Percentiles rank a stretch among this genome's conserved stretches.
These are phyloP conservation scores for Nasua narica DNA, from an alignment of 2,797 vertebrate genomes.

Conservation along the genomic window DNA sequence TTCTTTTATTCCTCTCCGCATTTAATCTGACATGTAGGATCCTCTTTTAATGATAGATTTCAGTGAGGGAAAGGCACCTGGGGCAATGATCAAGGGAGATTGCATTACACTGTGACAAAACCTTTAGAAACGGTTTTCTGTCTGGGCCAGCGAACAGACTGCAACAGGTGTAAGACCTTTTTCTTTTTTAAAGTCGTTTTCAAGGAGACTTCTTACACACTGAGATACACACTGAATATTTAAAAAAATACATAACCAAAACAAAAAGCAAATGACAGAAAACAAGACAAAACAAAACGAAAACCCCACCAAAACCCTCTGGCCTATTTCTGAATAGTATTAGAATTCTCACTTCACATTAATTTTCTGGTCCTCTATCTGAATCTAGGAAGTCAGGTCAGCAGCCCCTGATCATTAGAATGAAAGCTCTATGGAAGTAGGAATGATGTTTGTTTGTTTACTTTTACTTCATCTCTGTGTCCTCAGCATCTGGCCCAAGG, in stretches of 20 bases:
- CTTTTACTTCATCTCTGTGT: neutral
- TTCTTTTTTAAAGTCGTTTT: neutral
- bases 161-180: constrained; percentile 46
- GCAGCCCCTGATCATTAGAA: neutral
- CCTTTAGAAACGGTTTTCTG: constrained; percentile 46
- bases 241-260: neutral
- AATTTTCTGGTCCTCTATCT: neutral
- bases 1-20: neutral
- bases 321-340: neutral
- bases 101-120: constrained; percentile 59
- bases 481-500: neutral
- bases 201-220: neutral
- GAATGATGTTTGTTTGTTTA: neutral
- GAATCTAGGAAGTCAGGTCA: neutral
- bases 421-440: neutral
- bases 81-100: constrained; percentile 40
- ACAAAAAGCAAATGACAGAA: neutral
- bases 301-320: neutral
- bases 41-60: constrained; percentile 43
- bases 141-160: neutral
- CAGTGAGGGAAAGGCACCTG: constrained; percentile 40
- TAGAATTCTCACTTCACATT: neutral
- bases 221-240: neutral
- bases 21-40: constrained; percentile 12
- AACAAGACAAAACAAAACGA: neutral